phyloP scores from a whole-genome alignment of 2,888 invertebrate species.

The Pristionchus maxplancki region DNA sequence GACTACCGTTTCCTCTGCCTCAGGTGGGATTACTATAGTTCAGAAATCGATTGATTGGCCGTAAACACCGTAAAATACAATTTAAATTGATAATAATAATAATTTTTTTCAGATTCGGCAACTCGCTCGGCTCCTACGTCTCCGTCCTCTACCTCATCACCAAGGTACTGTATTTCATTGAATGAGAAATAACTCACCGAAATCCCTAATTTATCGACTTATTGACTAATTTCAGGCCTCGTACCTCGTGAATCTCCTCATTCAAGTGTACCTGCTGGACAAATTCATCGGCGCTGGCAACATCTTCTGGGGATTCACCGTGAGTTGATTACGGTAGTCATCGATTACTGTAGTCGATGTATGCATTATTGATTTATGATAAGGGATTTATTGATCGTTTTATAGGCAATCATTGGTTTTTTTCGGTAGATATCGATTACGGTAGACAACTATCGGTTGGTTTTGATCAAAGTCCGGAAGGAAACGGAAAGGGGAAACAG shows the following conservation, averaged over 20 bases:
- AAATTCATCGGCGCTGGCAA: slow-evolving; percentile 76
- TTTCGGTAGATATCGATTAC: too few relatives aligned
- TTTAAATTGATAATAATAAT: too few relatives aligned
- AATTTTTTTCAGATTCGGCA: slow-evolving; percentile 63
- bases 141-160: slow-evolving; percentile 71
- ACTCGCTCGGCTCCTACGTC: slow-evolving; percentile 66
- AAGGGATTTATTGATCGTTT: too few relatives aligned
- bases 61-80: background rate
- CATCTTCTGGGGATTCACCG: slow-evolving; percentile 76
- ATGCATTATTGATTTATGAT: background rate
- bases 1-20: slow-evolving; percentile 57
- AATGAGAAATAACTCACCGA: background rate
- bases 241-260: slow-evolving; percentile 74
- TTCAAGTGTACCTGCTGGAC: slow-evolving; percentile 77
- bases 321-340: too few relatives aligned
- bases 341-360: too few relatives aligned
- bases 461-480: background rate
- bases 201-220: background rate
- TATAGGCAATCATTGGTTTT: too few relatives aligned
- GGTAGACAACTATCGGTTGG: too few relatives aligned
- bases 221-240: slow-evolving; percentile 18
- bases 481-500: too few relatives aligned
- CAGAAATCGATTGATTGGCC: background rate
- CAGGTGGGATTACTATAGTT: slow-evolving; percentile 49
- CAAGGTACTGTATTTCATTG: slow-evolving; percentile 59